A percentile compares a stretch with the other conserved stretches of the same genome.
phyloP scores from a whole-genome alignment of 2,797 vertebrate genomes.

The Hemibagrus guttatus region DNA sequence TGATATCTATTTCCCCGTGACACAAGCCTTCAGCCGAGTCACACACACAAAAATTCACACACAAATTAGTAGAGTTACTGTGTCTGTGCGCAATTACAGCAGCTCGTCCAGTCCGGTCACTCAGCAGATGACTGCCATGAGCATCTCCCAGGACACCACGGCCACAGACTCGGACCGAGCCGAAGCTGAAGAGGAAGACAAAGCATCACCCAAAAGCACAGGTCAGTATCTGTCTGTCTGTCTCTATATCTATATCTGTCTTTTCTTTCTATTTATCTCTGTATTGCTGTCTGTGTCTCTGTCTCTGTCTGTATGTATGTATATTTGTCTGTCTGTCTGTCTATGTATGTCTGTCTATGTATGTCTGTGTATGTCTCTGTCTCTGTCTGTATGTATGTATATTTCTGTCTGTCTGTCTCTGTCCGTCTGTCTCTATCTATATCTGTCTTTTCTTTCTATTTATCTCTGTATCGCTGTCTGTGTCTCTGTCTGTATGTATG shows the following conservation, averaged over 20 bases:
- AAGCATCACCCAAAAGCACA: constrained; percentile 71
- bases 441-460: too few species aligned
- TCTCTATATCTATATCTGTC: background rate
- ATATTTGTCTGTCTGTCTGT: too few species aligned
- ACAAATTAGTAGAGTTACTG: background rate
- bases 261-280: too few species aligned
- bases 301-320: too few species aligned
- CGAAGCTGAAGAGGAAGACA: constrained; percentile 77
- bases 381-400: too few species aligned
- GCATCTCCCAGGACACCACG: constrained; percentile 84
- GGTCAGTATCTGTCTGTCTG: constrained; percentile 58
- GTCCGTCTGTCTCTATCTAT: too few species aligned
- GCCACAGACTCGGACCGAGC: constrained; percentile 77
- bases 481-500: too few species aligned
- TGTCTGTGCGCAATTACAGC: background rate
- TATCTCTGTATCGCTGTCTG: too few species aligned
- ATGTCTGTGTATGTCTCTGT: too few species aligned
- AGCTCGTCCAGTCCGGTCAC: constrained; percentile 84
- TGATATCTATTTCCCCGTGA: too few species aligned
- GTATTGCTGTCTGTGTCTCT: background rate
- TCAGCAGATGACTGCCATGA: constrained; percentile 91
- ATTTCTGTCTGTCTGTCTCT: too few species aligned
- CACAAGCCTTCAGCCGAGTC: background rate
- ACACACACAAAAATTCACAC: background rate
- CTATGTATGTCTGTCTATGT: background rate